A percentile compares a stretch with the other conserved stretches of the same genome.
Conservation (phyloP, 1,140 invertebrate species). For the Bombus breviceps region DNA sequence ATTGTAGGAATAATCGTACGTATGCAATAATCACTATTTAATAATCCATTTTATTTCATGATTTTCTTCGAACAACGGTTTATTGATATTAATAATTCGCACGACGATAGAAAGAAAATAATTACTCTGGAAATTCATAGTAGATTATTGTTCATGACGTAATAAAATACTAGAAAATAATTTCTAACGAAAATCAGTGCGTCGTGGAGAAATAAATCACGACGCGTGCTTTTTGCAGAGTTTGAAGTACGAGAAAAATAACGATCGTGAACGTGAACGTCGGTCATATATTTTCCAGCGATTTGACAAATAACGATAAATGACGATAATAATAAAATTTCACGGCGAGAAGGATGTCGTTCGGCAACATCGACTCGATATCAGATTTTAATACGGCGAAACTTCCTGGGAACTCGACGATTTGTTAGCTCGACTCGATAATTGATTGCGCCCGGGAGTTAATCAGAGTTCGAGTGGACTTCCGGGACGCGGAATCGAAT, state of each 20-base stretch:
- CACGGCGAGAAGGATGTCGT: neutral
- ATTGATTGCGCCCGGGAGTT: slow-evolving; percentile 26
- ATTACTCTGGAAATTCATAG: too few species aligned
- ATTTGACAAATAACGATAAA: neutral
- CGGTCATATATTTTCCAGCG: neutral
- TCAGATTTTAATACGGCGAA: slow-evolving; percentile 27
- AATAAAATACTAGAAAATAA: too few species aligned
- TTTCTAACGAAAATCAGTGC: too few species aligned
- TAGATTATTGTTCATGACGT: too few species aligned
- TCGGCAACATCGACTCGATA: slow-evolving; percentile 4
- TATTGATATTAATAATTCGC: too few species aligned
- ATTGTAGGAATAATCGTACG: too few species aligned
- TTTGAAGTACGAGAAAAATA: neutral
- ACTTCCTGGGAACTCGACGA: slow-evolving; percentile 8
- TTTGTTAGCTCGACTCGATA: slow-evolving; percentile 24
- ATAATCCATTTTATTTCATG: too few species aligned
- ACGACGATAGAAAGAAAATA: too few species aligned
- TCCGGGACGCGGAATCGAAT: neutral
- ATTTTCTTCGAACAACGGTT: too few species aligned
- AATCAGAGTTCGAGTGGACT: slow-evolving; percentile 20
- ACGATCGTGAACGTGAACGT: neutral
- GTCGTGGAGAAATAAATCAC: too few species aligned
- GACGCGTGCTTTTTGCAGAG: neutral
- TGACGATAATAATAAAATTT: neutral
- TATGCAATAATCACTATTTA: too few species aligned